Evolutionary conservation across 1,140 invertebrate species (phyloP).

Genomic region (Drosophila paulistorum): DNA sequence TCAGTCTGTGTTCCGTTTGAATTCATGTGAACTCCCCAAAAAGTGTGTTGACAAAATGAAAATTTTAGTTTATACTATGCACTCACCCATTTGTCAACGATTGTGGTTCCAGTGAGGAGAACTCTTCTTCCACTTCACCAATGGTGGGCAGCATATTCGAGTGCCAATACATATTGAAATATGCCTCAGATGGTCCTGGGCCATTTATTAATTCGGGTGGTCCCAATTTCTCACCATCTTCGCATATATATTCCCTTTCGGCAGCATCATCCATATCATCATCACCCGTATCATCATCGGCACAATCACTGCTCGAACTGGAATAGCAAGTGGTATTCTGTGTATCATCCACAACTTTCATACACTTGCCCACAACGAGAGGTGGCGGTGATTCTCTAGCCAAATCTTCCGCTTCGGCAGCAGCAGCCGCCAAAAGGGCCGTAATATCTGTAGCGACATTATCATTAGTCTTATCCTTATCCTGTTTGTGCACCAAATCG

Average conservation of each 20-base stretch:
- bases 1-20: too few species aligned
- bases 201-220: conserved; percentile 81
- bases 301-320: conserved; percentile 75
- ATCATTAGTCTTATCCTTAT: conserved; percentile 28
- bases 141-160: conserved; percentile 86
- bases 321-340: conserved; percentile 67
- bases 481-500: conserved; percentile 87
- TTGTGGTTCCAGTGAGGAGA: conserved; percentile 77
- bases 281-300: conserved; percentile 50
- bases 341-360: conserved; percentile 66
- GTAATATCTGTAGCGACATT: conserved; percentile 39
- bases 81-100: conserved; percentile 78
- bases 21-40: too few species aligned
- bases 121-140: conserved; percentile 87
- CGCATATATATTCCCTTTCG: conserved; percentile 74
- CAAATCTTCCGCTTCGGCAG: conserved; percentile 60
- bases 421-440: conserved; percentile 56
- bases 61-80: background rate
- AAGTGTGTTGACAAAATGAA: background rate
- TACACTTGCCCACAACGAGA: conserved; percentile 74
- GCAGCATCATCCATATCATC: conserved; percentile 66
- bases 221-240: conserved; percentile 81
- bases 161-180: conserved; percentile 82
- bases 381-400: conserved; percentile 68
- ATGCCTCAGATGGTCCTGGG: conserved; percentile 78